Percentiles rank a stretch among this genome's conserved stretches.
These are phyloP conservation scores for Pygoscelis antarcticus DNA, from an alignment of 2,113 vertebrate genomes.

Conservation along the genomic window DNA sequence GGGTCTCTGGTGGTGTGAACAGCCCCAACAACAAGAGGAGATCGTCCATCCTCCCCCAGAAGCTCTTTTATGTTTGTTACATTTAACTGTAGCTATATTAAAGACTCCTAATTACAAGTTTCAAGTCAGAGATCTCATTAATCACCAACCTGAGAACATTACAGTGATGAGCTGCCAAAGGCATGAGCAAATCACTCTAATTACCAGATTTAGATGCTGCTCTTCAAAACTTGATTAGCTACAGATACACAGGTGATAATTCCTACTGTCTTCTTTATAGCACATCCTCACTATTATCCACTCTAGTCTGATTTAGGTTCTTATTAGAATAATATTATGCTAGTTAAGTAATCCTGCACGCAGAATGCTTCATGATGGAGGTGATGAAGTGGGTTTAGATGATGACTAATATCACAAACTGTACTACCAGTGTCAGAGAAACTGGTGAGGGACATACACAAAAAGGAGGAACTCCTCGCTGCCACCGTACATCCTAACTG, in stretches of 20 bases:
- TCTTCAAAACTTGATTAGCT: conserved; percentile 28
- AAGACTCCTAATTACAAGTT: not conserved
- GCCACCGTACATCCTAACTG: not conserved
- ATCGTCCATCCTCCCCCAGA: not conserved
- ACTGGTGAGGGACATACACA: not conserved
- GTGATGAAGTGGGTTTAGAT: not conserved
- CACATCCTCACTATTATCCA: not conserved
- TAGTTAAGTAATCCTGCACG: not conserved
- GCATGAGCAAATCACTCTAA: conserved; percentile 22
- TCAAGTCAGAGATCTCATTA: not conserved
- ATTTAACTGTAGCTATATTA: not conserved
- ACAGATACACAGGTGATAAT: conserved; percentile 20
- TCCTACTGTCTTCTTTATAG: not conserved
- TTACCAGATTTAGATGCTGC: conserved; percentile 4
- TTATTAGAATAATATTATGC: not conserved
- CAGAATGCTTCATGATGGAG: not conserved
- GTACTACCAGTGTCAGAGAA: not conserved
- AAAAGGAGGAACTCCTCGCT: not conserved
- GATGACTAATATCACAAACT: not conserved
- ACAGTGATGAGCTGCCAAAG: conserved; percentile 2
- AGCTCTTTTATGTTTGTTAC: not conserved
- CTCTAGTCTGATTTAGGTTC: not conserved
- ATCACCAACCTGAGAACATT: conserved; percentile 24
- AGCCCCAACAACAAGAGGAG: not conserved
- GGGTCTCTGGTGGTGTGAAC: not conserved